These are phyloP conservation scores for Parauchenoglanis ngamensis DNA, from an alignment of 2,797 vertebrate species.

Conservation along the genomic window DNA sequence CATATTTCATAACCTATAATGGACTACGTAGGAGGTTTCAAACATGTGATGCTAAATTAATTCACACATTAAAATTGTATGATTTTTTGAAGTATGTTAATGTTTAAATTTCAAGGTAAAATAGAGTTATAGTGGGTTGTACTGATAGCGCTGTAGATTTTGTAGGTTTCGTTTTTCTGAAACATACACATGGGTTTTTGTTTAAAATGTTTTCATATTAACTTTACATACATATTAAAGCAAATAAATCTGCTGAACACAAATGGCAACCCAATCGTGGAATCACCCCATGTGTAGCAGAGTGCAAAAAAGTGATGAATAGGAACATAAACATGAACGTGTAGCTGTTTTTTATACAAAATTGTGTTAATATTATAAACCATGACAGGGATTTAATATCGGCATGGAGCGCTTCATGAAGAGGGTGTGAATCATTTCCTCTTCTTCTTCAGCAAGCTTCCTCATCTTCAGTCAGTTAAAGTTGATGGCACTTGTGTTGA, in stretches of 20 bases:
- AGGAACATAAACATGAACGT: neutral
- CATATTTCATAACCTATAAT: neutral
- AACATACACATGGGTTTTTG: neutral
- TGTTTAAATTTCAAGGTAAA: neutral
- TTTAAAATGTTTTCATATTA: neutral
- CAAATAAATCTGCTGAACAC: neutral
- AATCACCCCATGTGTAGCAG: neutral
- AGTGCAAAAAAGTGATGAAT: neutral
- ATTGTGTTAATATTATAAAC: neutral
- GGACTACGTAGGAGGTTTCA: neutral
- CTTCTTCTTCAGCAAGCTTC: constrained; percentile 36
- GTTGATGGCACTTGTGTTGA: constrained; percentile 38
- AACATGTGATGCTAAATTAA: neutral
- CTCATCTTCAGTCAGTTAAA: constrained; percentile 1
- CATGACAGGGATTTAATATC: neutral
- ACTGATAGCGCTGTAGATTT: neutral
- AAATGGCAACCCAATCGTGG: neutral
- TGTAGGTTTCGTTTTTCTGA: neutral
- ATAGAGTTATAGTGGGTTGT: neutral
- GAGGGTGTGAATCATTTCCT: neutral
- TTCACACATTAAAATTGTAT: neutral
- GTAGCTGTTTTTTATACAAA: neutral
- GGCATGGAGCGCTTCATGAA: too few species aligned
- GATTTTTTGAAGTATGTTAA: neutral
- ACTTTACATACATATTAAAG: neutral